Conservation (phyloP, 1,140 invertebrate genomes). For the Thereuonema tuberculata region DNA sequence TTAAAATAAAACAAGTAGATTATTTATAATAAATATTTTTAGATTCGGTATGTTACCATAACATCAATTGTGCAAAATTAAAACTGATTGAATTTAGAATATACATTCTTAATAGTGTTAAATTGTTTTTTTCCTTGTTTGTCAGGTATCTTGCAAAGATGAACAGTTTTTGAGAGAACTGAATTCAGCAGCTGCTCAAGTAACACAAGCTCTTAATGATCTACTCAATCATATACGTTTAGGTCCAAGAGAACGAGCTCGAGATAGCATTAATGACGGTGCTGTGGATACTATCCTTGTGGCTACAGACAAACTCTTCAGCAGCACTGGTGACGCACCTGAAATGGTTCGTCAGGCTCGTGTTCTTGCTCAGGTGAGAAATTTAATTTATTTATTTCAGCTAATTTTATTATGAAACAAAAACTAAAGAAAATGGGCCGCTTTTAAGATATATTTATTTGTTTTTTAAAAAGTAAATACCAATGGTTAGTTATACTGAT, state of each 20-base stretch:
- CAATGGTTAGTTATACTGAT: background rate
- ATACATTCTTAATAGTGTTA: too few species aligned
- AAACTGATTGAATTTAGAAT: too few species aligned
- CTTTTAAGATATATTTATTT: too few species aligned
- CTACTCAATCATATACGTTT: constrained; percentile 68
- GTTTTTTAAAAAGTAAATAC: background rate
- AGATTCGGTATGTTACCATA: too few species aligned
- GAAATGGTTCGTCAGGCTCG: constrained; percentile 93
- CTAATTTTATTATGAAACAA: too few species aligned
- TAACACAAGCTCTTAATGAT: constrained; percentile 77
- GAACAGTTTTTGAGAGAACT: constrained; percentile 58
- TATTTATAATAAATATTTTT: too few species aligned
- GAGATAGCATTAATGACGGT: constrained; percentile 49
- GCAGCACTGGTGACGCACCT: constrained; percentile 62
- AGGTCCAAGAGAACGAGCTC: constrained; percentile 39
- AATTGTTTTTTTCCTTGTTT: too few species aligned
- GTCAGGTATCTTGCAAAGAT: constrained; percentile 44
- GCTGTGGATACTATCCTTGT: constrained; percentile 79
- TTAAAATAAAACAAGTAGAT: too few species aligned
- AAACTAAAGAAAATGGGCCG: background rate
- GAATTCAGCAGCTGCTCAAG: constrained; percentile 66
- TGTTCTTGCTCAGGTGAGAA: constrained; percentile 53
- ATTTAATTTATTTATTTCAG: too few species aligned
- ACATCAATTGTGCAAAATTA: too few species aligned
- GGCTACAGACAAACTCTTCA: constrained; percentile 77